Percentiles rank a stretch among this genome's conserved stretches.
Conservation (phyloP, 37 sponge, comb jelly and placozoan genomes). For the Geodia barretti region DNA sequence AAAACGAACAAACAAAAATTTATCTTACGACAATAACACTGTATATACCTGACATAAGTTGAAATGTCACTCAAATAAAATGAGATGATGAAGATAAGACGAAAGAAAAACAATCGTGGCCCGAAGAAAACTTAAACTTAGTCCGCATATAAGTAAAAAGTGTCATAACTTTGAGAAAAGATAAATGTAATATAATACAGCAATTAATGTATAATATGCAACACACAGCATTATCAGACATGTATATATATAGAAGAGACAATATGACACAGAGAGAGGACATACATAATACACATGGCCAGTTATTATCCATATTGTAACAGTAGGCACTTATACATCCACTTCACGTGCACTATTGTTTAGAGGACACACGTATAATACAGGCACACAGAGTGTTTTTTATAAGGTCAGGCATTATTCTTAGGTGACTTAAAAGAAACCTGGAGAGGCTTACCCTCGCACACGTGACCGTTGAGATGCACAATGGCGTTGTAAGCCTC, state of each 20-base stretch:
- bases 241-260: no score
- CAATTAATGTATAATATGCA: no score
- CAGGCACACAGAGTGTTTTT: not conserved
- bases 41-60: no score
- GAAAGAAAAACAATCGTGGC: not conserved
- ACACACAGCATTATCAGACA: no score
- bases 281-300: no score
- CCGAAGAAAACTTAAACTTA: not conserved
- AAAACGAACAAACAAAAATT: no score
- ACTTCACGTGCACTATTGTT: no score
- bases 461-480: slow-evolving; percentile 56
- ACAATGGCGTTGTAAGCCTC: slow-evolving; percentile 80
- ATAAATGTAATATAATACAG: not conserved
- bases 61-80: no score
- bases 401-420: not conserved
- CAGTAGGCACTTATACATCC: no score
- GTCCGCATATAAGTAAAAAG: no score
- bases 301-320: no score
- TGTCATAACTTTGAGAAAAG: not conserved
- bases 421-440: slow-evolving; percentile 80
- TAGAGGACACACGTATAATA: not conserved
- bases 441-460: slow-evolving; percentile 80
- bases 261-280: not conserved
- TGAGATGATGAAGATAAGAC: not conserved
- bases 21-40: no score